phyloP scores from a whole-genome alignment of 2,888 invertebrate species.

The Lydus trimaculatus region DNA sequence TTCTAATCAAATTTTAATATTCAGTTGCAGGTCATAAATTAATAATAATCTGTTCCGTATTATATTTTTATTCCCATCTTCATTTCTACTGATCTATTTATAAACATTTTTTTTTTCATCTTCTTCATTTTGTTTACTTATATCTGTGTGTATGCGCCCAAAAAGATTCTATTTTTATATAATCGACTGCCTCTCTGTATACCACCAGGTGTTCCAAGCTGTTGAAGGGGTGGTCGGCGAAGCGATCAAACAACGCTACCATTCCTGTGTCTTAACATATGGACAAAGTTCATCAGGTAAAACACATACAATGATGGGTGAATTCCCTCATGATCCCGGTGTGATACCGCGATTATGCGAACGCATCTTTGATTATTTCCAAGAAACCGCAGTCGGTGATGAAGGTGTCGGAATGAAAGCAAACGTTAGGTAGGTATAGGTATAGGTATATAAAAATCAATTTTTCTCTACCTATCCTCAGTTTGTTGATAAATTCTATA shows the following conservation, averaged over 20 bases:
- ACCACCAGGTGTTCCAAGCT: slow-evolving; percentile 68
- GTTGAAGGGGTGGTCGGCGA: slow-evolving; percentile 71
- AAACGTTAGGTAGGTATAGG: slow-evolving; percentile 59
- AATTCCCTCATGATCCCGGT: slow-evolving; percentile 64
- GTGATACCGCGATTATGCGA: slow-evolving; percentile 66
- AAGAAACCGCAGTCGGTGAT: slow-evolving; percentile 53
- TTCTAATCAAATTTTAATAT: neutral
- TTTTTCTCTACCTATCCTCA: neutral
- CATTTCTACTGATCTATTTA: neutral
- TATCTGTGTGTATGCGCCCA: neutral
- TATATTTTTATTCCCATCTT: neutral
- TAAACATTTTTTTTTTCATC: neutral
- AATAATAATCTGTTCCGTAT: slow-evolving; percentile 2
- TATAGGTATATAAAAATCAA: no score
- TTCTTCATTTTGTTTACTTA: slow-evolving; percentile 19
- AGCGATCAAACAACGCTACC: slow-evolving; percentile 68
- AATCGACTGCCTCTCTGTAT: neutral
- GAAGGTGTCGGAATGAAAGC: slow-evolving; percentile 50
- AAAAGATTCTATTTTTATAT: neutral
- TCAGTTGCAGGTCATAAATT: neutral
- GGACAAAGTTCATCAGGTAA: slow-evolving; percentile 81
- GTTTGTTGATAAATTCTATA: neutral
- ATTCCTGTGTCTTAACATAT: slow-evolving; percentile 76
- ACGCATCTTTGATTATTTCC: slow-evolving; percentile 60
- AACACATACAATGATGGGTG: slow-evolving; percentile 82